phyloP scores from a whole-genome alignment of 2,888 invertebrate species.

The Notodonta dromedarius region DNA sequence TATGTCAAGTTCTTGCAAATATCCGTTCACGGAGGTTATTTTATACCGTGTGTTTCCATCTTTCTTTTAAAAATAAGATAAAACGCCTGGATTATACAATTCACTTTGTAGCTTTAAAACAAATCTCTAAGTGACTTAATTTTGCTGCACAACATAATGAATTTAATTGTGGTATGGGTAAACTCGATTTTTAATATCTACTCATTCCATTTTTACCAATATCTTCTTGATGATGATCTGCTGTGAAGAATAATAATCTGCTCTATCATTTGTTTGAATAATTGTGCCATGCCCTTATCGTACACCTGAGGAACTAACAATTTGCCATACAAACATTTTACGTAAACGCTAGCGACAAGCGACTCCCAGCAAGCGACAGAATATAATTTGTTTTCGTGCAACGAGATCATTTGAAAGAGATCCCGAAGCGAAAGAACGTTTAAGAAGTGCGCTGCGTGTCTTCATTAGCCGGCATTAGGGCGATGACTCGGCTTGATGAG shows the following conservation, averaged over 20 bases:
- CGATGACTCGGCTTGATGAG: slow-evolving; percentile 59
- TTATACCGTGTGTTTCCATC: slow-evolving; percentile 24
- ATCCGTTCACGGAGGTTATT: slow-evolving; percentile 12
- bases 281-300: too few relatives aligned
- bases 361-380: too few relatives aligned
- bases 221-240: too few relatives aligned
- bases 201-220: too few relatives aligned
- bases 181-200: neutral
- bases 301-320: too few relatives aligned
- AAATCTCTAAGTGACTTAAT: slow-evolving; percentile 10
- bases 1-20: too few relatives aligned
- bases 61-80: slow-evolving; percentile 27
- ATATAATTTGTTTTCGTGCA: neutral
- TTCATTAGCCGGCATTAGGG: slow-evolving; percentile 53
- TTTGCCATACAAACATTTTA: too few relatives aligned
- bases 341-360: too few relatives aligned
- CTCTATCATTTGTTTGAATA: too few relatives aligned
- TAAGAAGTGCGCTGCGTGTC: slow-evolving; percentile 39
- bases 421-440: slow-evolving; percentile 21
- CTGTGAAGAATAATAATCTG: too few relatives aligned
- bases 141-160: neutral
- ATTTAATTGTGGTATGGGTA: neutral
- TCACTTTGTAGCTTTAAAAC: slow-evolving; percentile 20
- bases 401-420: slow-evolving; percentile 9
- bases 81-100: slow-evolving; percentile 29